Base-by-base conservation (phyloP, 2,113 vertebrate species). In the Neolamprologus brichardi region DNA sequence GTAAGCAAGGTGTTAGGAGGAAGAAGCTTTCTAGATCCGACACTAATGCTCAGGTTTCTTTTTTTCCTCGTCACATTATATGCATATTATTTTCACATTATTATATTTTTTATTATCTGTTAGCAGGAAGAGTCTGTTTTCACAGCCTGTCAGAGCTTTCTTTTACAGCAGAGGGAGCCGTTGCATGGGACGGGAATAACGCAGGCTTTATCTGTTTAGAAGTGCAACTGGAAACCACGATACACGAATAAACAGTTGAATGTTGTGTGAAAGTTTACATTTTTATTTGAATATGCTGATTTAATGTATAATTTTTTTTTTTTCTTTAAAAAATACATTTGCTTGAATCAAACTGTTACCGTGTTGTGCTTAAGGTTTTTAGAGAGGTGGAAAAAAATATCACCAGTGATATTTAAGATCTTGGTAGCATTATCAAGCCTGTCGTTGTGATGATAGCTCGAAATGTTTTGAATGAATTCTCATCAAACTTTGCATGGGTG, bases 151-250 rank as follows among this genome's bases (percentile, higher is more conserved):
- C 30, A 37, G 17, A 32, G 12, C 15, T 58, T 11, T 75, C 4
- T 85, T 37, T 30, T 41, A 25, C 89, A 89, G 84, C 88, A 91
- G 89, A 85, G 85, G 89, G 88, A 75, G 88, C 79, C 41, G 37
- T 37, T 12, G 60, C 52, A 86, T 44, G 10, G 34, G 23, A 54
- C 4, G n/a, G 72, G 12, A 23, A 18, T 15, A 18, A 32, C 1
- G 0, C 20, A 11, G 13, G 41, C 13, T 34, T 5, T 62, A 32
- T 13, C 11, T 25, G 70, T 44, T 20, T 17, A 7, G 2, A 46
- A 10, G 18, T 56, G 53, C 51, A 56, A n/a, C 7, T 28, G 8
- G 5, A 20, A 30, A 53, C 17, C 23, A 54, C 1, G 1, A 37
- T 14, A 53, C 77, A 41, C 0, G n/a, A 41, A 70, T 70, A 70